A percentile compares a stretch with the other conserved stretches of the same genome.
These are phyloP conservation scores for Hypothenemus hampei DNA, from an alignment of 1,140 invertebrate species.

Conservation along the genomic window DNA sequence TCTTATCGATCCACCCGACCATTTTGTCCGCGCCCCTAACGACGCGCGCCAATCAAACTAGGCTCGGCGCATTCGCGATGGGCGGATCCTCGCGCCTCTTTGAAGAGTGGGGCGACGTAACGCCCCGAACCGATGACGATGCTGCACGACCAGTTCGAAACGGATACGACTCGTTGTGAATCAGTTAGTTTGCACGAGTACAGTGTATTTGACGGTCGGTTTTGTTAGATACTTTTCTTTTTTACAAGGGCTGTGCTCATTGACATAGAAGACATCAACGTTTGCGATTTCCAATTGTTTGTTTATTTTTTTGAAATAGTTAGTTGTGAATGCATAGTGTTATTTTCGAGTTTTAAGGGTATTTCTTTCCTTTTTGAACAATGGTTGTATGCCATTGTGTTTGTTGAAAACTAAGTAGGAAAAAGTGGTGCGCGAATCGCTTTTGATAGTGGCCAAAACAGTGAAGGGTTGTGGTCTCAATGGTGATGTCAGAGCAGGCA, in stretches of 20 bases:
- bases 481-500: conserved; percentile 54
- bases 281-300: no score
- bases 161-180: conserved; percentile 6
- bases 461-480: conserved; percentile 33
- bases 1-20: conserved; percentile 37
- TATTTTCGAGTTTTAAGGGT: not conserved
- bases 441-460: conserved; percentile 1
- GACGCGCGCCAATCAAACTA: conserved; percentile 35
- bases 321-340: not conserved
- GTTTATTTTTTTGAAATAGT: no score
- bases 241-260: no score
- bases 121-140: conserved; percentile 27
- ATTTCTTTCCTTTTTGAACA: not conserved
- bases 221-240: conserved; percentile 1
- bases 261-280: no score
- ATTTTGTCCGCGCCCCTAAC: conserved; percentile 42
- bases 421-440: not conserved
- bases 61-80: conserved; percentile 25
- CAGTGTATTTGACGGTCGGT: conserved; percentile 1
- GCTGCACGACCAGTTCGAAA: conserved; percentile 27
- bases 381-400: not conserved
- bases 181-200: conserved; percentile 21
- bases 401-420: not conserved
- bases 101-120: conserved; percentile 23
- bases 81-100: conserved; percentile 27